These are phyloP conservation scores for Catagonus wagneri DNA, from an alignment of 2,113 vertebrate genomes.

Conservation along the genomic window DNA sequence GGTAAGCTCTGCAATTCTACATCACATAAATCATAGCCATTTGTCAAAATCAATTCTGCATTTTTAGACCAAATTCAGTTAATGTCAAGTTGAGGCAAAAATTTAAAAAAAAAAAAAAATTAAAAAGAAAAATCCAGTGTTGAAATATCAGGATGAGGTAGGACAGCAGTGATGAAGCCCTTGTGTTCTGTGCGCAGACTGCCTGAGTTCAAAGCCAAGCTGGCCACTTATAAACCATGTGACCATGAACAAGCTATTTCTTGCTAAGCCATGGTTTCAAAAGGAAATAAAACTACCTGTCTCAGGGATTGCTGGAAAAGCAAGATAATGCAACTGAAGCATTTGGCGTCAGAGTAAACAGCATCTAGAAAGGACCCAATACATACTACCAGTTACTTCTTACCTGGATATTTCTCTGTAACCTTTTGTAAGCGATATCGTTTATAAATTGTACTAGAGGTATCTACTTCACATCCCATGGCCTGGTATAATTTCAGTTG, in stretches of 20 bases:
- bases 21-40: slow-evolving; percentile 20
- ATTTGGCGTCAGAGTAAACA: not conserved
- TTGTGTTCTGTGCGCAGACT: not conserved
- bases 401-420: slow-evolving; percentile 92
- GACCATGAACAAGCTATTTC: not conserved
- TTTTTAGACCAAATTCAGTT: slow-evolving; percentile 44
- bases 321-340: not conserved
- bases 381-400: not conserved
- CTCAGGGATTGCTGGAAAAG: not conserved
- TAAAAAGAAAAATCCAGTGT: not conserved
- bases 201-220: not conserved
- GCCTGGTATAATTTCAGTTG: slow-evolving; percentile 93
- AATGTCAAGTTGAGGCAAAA: slow-evolving; percentile 16
- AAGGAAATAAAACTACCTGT: not conserved
- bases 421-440: slow-evolving; percentile 93
- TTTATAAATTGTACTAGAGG: slow-evolving; percentile 91
- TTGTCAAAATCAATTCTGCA: not conserved
- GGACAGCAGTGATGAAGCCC: not conserved
- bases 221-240: not conserved
- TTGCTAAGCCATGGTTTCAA: not conserved
- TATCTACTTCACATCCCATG: slow-evolving; percentile 92
- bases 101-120: not conserved
- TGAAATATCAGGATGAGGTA: not conserved
- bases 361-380: not conserved
- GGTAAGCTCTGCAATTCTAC: slow-evolving; percentile 92